Evolutionary conservation across 2,113 vertebrate species (phyloP), one percentile per base, ranked within the genome.

Genomic region (Poeciliopsis retropinna): DNA sequence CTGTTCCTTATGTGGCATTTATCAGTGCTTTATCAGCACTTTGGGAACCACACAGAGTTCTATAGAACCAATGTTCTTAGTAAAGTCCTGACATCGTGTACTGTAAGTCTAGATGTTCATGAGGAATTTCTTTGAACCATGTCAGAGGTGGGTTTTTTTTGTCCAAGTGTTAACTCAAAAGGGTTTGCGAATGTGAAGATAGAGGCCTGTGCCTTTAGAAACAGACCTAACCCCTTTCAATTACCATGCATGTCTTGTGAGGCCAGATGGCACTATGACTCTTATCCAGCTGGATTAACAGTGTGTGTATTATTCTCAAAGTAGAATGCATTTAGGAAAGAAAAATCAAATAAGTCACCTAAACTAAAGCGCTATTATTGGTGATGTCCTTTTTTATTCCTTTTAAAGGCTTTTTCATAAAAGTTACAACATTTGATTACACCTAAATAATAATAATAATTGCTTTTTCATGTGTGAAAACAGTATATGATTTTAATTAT

Each of bases 221-320:
- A 67, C 84, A 54, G 80, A 87, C 62, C 72, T 54, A 78, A 61
- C 79, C 39, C 77, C 60, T 73, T 83, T 66, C 69, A 78, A 25
- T 47, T 47, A 41, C 14, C 61, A 69, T 79, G 63, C 47, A 66
- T 71, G 39, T 85, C 68, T 19, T 64, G 13, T 30, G 27, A 41
- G 44, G 75, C 79, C 88, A 88, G 81, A 90, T 92, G 90, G 88
- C 80, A 87, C 83, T 80, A 11, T 65, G 25, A 13, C 17, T 30
- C 19, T n/a, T 25, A 57, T 25, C 7, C 8, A 88, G 84, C 87
- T 86, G 85, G 87, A 91, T 84, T 92, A 90, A 88, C 81, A 72
- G 80, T 83, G 72, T 79, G 75, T 78, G 73, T 29, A 63, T 85
- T 86, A 73, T 84, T 60, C 75, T 77, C 77, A 69, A 78, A 73